Evolutionary conservation across 1,140 invertebrate genomes (phyloP).

Genomic region (Araneus ventricosus): DNA sequence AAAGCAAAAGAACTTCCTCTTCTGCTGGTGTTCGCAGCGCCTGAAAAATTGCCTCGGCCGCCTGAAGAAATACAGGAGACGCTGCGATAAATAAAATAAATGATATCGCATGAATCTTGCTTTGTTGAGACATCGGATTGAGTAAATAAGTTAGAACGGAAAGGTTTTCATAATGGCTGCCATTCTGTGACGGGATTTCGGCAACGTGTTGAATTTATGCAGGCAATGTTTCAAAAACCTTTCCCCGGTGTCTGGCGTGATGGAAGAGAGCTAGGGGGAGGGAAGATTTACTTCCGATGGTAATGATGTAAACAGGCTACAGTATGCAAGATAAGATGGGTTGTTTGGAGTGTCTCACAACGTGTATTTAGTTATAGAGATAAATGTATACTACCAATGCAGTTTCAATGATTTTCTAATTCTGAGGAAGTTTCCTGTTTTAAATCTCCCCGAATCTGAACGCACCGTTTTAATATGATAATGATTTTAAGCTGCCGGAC

Average conservation of each 20-base stretch:
- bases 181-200: background rate
- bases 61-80: constrained; percentile 22
- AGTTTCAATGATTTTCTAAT: too few species aligned
- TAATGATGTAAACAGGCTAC: background rate
- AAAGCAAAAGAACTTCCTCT: background rate
- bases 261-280: background rate
- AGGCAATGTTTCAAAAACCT: constrained; percentile 52
- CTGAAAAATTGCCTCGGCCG: constrained; percentile 58
- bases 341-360: too few species aligned
- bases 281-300: background rate
- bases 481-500: too few species aligned
- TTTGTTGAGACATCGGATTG: constrained; percentile 71
- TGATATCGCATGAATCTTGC: constrained; percentile 71
- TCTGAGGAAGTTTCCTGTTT: too few species aligned
- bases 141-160: constrained; percentile 70
- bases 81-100: constrained; percentile 71
- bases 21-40: background rate
- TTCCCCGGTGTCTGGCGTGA: background rate
- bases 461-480: too few species aligned
- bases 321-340: too few species aligned
- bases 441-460: too few species aligned
- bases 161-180: constrained; percentile 63
- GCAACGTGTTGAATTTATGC: constrained; percentile 29
- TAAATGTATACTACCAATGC: too few species aligned
- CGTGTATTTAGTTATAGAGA: too few species aligned